Percentiles rank a stretch among this genome's conserved stretches.
phyloP scores from a whole-genome alignment of 2,797 vertebrate genomes.

The Onychomys leucogaster region DNA sequence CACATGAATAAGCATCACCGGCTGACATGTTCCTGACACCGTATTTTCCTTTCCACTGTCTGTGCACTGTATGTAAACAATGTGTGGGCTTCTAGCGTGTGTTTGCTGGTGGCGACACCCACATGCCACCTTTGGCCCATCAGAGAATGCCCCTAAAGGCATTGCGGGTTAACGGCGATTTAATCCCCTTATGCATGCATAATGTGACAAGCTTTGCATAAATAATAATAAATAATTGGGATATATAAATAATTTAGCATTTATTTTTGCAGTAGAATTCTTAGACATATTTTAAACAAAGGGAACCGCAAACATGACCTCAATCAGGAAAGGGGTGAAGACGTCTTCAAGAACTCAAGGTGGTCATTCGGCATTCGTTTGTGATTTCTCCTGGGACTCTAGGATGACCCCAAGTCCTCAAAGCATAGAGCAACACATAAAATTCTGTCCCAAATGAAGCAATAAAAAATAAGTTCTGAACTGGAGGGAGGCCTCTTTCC shows the following conservation, averaged over 20 bases:
- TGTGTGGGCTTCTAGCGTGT: slow-evolving; percentile 76
- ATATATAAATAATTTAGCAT: slow-evolving; percentile 99
- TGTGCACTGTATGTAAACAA: slow-evolving; percentile 73
- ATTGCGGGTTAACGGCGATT: slow-evolving; percentile 94
- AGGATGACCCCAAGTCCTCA: slow-evolving; percentile 53
- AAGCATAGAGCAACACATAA: slow-evolving; percentile 41
- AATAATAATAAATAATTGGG: slow-evolving; percentile 99
- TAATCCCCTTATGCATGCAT: slow-evolving; percentile 99
- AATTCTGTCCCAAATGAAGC: slow-evolving; percentile 53
- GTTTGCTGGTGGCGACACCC: slow-evolving; percentile 82
- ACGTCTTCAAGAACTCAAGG: slow-evolving; percentile 73
- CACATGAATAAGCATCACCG: slow-evolving; percentile 5
- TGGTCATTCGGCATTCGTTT: slow-evolving; percentile 50
- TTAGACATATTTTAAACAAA: slow-evolving; percentile 89
- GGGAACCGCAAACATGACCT: slow-evolving; percentile 85
- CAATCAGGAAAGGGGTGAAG: slow-evolving; percentile 87
- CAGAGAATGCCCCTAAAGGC: slow-evolving; percentile 89
- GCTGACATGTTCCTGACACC: slow-evolving; percentile 61
- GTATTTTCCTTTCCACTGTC: slow-evolving; percentile 55
- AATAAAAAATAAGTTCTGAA: slow-evolving; percentile 55
- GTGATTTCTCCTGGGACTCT: slow-evolving; percentile 73
- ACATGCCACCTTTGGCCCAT: slow-evolving; percentile 84
- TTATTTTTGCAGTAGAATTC: slow-evolving; percentile 98
- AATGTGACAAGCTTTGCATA: slow-evolving; percentile 99
- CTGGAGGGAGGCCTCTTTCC: slow-evolving; percentile 20